Evolutionary conservation across 2,888 invertebrate species (phyloP).

Genomic region (Omphaloscelis lunosa): DNA sequence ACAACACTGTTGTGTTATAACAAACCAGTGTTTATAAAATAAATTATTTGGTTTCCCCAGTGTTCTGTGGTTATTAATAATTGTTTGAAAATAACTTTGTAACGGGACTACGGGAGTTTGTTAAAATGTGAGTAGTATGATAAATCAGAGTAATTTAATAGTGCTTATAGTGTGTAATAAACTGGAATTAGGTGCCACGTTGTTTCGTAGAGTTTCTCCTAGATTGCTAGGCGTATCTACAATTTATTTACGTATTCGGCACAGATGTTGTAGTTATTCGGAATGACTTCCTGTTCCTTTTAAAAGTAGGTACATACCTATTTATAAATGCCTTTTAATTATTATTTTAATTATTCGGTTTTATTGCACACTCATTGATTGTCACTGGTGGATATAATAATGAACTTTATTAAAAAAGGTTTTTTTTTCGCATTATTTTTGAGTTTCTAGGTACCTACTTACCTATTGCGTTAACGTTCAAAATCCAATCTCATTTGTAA

Average conservation of each 20-base stretch:
- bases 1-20: constrained; percentile 81
- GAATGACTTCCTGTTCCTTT: constrained; percentile 44
- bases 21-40: constrained; percentile 70
- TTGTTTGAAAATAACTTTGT: constrained; percentile 65
- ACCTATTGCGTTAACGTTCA: no score
- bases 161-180: constrained; percentile 12
- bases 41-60: constrained; percentile 67
- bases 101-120: constrained; percentile 52
- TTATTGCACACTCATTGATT: background rate
- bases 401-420: background rate
- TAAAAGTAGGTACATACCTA: constrained; percentile 9
- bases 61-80: constrained; percentile 69
- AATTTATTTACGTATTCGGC: constrained; percentile 60
- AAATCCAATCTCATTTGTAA: background rate
- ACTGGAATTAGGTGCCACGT: constrained; percentile 26
- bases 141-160: constrained; percentile 43
- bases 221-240: constrained; percentile 8
- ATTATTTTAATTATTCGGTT: background rate
- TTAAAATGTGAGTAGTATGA: constrained; percentile 71
- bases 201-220: constrained; percentile 38
- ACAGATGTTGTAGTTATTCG: constrained; percentile 44
- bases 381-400: background rate
- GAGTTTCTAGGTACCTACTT: background rate
- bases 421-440: background rate
- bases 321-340: constrained; percentile 1